Percentiles rank a stretch among this genome's conserved stretches.
These are phyloP conservation scores for Calonectris borealis DNA, from an alignment of 2,113 vertebrate genomes.

Conservation along the genomic window DNA sequence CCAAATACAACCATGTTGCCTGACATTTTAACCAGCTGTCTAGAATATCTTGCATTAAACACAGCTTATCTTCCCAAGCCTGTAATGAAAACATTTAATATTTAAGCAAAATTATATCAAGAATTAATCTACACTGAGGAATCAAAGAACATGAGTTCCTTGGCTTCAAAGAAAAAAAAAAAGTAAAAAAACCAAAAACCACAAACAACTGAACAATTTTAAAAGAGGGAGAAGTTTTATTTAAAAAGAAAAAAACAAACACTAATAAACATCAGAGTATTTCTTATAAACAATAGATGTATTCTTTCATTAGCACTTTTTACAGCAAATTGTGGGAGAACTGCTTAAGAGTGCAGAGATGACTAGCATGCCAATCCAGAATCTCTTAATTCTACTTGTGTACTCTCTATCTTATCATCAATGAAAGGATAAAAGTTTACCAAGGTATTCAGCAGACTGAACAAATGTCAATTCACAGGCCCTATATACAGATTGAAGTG, in stretches of 20 bases:
- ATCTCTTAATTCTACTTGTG: background rate
- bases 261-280: background rate
- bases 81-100: slow-evolving; percentile 54
- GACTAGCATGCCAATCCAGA: background rate
- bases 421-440: background rate
- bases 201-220: background rate
- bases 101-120: background rate
- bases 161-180: background rate
- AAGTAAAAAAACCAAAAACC: background rate
- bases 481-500: background rate
- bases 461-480: background rate
- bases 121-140: background rate
- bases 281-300: background rate
- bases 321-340: background rate
- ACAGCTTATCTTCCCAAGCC: slow-evolving; percentile 87
- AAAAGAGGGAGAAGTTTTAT: background rate
- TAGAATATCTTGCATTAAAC: slow-evolving; percentile 85
- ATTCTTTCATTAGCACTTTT: background rate
- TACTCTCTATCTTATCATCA: background rate
- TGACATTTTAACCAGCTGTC: slow-evolving; percentile 89
- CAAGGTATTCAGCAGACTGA: background rate
- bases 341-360: background rate
- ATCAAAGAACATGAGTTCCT: background rate
- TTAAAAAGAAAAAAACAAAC: background rate
- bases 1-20: slow-evolving; percentile 89